Conservation (phyloP, 2,113 vertebrate species). For the Coreoperca whiteheadi region DNA sequence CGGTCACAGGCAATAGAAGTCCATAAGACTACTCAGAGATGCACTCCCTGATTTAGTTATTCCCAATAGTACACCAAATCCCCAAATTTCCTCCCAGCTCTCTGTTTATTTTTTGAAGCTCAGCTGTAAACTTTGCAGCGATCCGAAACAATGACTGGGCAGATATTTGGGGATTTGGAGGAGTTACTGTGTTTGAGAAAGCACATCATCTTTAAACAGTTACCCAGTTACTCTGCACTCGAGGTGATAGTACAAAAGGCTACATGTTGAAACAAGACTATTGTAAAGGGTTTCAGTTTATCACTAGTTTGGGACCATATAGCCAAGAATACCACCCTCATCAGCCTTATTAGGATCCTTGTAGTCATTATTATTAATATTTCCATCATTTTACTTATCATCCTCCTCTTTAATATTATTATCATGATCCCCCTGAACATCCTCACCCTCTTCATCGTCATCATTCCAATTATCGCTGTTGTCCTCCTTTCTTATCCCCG, state of each 20-base stretch:
- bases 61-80: not conserved
- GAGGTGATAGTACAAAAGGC: not conserved
- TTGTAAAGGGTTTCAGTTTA: not conserved
- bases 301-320: not conserved
- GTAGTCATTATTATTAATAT: not conserved
- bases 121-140: not conserved
- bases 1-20: not conserved
- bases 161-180: slow-evolving; percentile 20
- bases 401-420: not conserved
- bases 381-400: no score
- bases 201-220: not conserved
- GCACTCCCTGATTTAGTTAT: not conserved
- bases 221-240: not conserved
- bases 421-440: not conserved
- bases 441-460: not conserved
- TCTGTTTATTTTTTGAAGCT: not conserved
- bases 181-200: not conserved
- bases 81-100: not conserved
- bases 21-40: not conserved
- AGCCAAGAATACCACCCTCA: not conserved
- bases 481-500: no score
- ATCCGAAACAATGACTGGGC: not conserved
- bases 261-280: not conserved
- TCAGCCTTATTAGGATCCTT: not conserved
- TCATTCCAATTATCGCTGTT: not conserved